These are phyloP conservation scores for Tapirus indicus DNA, from an alignment of 2,797 vertebrate species.

Conservation along the genomic window DNA sequence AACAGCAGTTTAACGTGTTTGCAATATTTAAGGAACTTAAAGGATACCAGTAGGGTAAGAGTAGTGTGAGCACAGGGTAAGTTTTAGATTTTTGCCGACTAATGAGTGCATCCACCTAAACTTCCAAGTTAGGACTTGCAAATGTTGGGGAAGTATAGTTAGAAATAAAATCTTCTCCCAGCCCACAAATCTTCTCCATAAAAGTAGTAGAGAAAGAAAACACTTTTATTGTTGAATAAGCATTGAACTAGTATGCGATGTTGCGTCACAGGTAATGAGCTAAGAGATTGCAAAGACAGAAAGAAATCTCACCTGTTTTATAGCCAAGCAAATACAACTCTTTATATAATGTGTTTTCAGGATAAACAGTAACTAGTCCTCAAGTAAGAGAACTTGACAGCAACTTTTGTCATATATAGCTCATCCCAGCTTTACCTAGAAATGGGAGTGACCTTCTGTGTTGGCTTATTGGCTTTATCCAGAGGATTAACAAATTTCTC, in stretches of 20 bases:
- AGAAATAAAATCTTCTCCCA: neutral
- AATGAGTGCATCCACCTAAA: neutral
- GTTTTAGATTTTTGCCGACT: neutral
- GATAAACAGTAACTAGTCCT: neutral
- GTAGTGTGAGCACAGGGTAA: neutral
- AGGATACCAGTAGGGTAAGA: neutral
- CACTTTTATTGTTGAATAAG: neutral
- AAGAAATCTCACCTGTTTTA: neutral
- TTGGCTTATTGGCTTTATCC: neutral
- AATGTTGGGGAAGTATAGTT: neutral
- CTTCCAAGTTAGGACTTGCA: neutral
- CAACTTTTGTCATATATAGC: neutral
- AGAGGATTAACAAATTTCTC: neutral
- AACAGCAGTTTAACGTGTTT: neutral
- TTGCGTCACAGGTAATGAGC: neutral
- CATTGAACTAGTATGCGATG: neutral
- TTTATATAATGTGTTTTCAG: neutral
- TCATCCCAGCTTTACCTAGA: neutral
- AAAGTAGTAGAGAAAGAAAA: neutral
- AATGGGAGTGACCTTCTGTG: neutral
- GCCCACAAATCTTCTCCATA: neutral
- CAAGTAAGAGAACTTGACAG: neutral
- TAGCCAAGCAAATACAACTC: neutral
- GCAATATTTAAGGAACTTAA: neutral
- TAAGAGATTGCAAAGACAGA: neutral